Evolutionary conservation across 2,113 vertebrate genomes (phyloP).

Genomic region (Lathamus discolor): DNA sequence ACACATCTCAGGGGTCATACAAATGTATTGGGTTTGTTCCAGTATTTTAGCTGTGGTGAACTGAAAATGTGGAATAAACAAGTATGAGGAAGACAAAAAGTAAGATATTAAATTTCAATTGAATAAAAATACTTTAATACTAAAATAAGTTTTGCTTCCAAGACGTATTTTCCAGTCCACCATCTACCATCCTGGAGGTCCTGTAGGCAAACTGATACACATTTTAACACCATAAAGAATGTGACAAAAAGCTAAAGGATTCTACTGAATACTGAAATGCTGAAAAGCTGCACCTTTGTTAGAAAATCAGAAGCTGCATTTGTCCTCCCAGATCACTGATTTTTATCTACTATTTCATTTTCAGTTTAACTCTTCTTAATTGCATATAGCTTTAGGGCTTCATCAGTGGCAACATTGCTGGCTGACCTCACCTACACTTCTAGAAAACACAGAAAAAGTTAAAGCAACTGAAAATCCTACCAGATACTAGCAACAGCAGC

Average conservation of each 20-base stretch:
- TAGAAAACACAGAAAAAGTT: neutral
- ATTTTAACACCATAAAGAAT: neutral
- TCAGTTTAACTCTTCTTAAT: constrained; percentile 17
- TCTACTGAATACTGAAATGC: neutral
- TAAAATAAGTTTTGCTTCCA: constrained; percentile 23
- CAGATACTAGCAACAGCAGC: neutral
- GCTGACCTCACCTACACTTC: neutral
- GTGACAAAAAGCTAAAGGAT: neutral
- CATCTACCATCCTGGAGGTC: neutral
- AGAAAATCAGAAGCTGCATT: constrained; percentile 6
- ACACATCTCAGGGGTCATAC: neutral
- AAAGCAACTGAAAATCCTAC: constrained; percentile 20
- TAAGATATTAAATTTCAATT: neutral
- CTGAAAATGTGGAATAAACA: constrained; percentile 39
- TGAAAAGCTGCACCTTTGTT: neutral
- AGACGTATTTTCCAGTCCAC: constrained; percentile 13
- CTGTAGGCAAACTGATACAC: neutral
- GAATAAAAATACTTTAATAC: neutral
- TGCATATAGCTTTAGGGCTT: constrained; percentile 14
- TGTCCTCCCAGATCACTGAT: constrained; percentile 5
- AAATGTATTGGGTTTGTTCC: neutral
- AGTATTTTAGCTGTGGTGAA: neutral
- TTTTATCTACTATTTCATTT: constrained; percentile 48
- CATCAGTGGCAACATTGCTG: constrained; percentile 8
- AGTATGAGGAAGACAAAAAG: neutral